Evolutionary conservation across 2,797 vertebrate genomes (phyloP), one percentile per base, ranked within the genome.

Genomic region (Pogonophryne albipinna): DNA sequence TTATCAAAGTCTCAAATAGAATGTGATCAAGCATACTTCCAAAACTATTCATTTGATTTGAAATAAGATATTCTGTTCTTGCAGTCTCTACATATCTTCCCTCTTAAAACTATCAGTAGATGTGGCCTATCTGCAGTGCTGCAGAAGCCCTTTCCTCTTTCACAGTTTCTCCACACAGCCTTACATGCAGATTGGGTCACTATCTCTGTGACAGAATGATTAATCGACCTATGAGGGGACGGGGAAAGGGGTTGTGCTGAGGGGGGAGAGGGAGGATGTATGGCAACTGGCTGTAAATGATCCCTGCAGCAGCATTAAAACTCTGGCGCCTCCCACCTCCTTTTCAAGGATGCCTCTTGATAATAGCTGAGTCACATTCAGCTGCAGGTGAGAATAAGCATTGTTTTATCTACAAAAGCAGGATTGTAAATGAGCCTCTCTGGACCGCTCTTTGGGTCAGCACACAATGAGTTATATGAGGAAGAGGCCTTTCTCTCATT

Each of bases 161-260:
- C 76, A 71, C 76, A 67, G 84, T 85, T 88, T 47, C 78, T 83
- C 73, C 76, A 65, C 87, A 58, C 77, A 19, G 83, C 76, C 76
- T 85, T 82, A 88, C 87, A 93, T 92, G 88, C 87, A 94, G 91
- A 93, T 93, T 92, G 90, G 90, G 88, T 91, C 91, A 88, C 85
- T 86, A 79, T 89, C 84, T 89, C 57, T 27, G 82, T 89, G 88
- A 90, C 92, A 93, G 87, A 81, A 85, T 94, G 90, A 94, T 94
- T 93, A 90, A 94, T 90, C 76, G 63, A 78, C 86, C 89, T 91
- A 92, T 91, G 85, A 73, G 83, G 88, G 89, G 86, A 85, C 79
- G 68, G 83, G 83, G 79, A 74, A 47, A 85, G 73, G 84, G 82
- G 85, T 64, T 66, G 75, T 12, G 82, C 81, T 64, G 34, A 77